These are phyloP conservation scores for Polypterus senegalus DNA, from an alignment of 2,113 vertebrate species.

Conservation along the genomic window DNA sequence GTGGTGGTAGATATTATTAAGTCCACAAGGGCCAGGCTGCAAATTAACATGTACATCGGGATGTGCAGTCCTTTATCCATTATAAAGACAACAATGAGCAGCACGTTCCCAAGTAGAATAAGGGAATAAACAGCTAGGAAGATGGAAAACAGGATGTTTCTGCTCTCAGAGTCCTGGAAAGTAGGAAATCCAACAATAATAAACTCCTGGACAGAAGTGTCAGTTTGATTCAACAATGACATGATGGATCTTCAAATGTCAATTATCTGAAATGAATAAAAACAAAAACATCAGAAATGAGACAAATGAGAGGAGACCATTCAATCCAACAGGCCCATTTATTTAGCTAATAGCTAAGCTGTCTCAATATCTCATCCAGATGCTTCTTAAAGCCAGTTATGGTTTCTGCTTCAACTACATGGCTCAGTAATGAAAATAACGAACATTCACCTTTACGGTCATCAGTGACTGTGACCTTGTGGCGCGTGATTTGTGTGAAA, in stretches of 20 bases:
- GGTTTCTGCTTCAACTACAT: no score
- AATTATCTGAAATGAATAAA: no score
- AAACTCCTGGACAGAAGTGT: conserved; percentile 24
- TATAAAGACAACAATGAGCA: conserved; percentile 22
- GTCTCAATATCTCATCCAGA: no score
- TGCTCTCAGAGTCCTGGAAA: conserved; percentile 17
- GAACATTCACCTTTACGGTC: no score
- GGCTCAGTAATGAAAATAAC: no score
- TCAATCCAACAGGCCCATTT: no score
- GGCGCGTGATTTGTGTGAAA: no score
- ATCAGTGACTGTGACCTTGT: no score
- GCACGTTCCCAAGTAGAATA: conserved; percentile 20
- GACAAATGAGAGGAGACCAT: no score
- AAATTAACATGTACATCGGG: conserved; percentile 34
- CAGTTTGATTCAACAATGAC: conserved; percentile 17
- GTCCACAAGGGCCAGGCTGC: conserved; percentile 30
- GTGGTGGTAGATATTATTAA: conserved; percentile 24
- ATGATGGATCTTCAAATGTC: not conserved
- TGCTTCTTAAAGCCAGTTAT: no score
- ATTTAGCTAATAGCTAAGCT: no score
- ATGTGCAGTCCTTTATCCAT: conserved; percentile 24
- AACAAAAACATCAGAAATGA: no score
- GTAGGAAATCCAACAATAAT: conserved; percentile 22
- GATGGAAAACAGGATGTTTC: conserved; percentile 19
- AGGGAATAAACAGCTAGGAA: conserved; percentile 20